Evolutionary conservation across 2,888 invertebrate genomes (phyloP), one percentile per base, ranked within the genome.

Genomic region (Drosophila recens): DNA sequence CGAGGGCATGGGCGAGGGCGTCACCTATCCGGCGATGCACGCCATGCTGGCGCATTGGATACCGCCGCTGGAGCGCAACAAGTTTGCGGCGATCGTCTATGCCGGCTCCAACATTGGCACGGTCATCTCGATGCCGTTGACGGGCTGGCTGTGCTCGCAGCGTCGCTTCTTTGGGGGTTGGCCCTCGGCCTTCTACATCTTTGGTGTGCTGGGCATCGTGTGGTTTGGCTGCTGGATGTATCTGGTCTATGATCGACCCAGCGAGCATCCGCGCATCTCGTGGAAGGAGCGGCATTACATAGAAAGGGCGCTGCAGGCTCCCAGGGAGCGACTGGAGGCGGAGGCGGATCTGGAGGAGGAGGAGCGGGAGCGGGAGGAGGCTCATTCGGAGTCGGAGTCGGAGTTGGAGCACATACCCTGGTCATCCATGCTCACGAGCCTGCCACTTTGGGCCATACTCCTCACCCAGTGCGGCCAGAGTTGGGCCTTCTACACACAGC

Each of bases 21-120:
- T 98, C 5, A 97, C 97, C 8, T 98, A 97, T 92, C 98, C 98
- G 15, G 96, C 98, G 0, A 98, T 98, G 97, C 97, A 98, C 92
- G 96, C 96, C 17, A 96, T 98, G 96, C 93, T 98, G 87, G 97
- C 98, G 0, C 94, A 95, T 75, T 98, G 98, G 98, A 97, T 98
- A 57, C 98, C 98, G 6, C 98, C 98, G 1, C 92, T 97, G 84
- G 98, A 98, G 91, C 94, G 98, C 82, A 97, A 97, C 57, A 97
- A 97, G 92, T 96, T 98, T 92, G 97, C 97, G 11, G 97, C 97
- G 34, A 94, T 96, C 91, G 96, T 97, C 5, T 97, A 97, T 93
- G 96, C 97, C 75, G 97, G 98, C 72, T 95, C 97, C 9, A 97
- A 97, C 93, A 96, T 98, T 90, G 98, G 98, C 43, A 98, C 98